These are phyloP conservation scores for Drosophila santomea DNA, from an alignment of 1,140 invertebrate genomes.

Conservation along the genomic window DNA sequence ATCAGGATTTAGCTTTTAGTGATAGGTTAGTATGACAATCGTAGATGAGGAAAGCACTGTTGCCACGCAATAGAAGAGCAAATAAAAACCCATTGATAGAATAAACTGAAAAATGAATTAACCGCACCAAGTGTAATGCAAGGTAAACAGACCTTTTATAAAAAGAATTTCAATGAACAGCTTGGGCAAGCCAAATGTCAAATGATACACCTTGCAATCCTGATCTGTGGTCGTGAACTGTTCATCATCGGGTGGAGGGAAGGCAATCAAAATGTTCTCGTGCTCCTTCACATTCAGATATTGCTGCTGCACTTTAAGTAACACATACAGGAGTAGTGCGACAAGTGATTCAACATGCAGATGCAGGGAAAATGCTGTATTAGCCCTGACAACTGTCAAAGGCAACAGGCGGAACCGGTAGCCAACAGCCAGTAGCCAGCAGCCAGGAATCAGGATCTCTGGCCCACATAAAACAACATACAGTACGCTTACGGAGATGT, in stretches of 20 bases:
- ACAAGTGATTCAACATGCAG: conserved; percentile 32
- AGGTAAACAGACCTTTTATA: neutral
- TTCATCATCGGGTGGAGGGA: conserved; percentile 8
- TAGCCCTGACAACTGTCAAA: conserved; percentile 61
- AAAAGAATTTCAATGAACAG: neutral
- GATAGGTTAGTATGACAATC: neutral
- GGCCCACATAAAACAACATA: conserved; percentile 44
- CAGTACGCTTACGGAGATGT: conserved; percentile 11
- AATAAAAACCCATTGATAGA: neutral
- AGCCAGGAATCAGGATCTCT: conserved; percentile 21
- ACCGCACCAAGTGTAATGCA: neutral
- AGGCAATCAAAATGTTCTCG: conserved; percentile 46
- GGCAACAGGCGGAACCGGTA: conserved; percentile 59
- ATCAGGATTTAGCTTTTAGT: no score
- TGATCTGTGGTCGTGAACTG: conserved; percentile 8
- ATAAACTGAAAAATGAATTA: neutral
- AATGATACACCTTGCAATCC: conserved; percentile 7
- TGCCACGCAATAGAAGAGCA: neutral
- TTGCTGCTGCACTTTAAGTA: conserved; percentile 41
- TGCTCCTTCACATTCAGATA: conserved; percentile 25
- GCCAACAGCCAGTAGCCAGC: neutral
- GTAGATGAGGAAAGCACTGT: neutral
- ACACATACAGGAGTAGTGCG: conserved; percentile 21
- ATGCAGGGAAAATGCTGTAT: conserved; percentile 45
- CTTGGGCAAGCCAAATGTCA: conserved; percentile 1